A percentile compares a stretch with the other conserved stretches of the same genome.
These are phyloP conservation scores for Bufo gargarizans DNA, from an alignment of 2,113 vertebrate species.

Conservation along the genomic window DNA sequence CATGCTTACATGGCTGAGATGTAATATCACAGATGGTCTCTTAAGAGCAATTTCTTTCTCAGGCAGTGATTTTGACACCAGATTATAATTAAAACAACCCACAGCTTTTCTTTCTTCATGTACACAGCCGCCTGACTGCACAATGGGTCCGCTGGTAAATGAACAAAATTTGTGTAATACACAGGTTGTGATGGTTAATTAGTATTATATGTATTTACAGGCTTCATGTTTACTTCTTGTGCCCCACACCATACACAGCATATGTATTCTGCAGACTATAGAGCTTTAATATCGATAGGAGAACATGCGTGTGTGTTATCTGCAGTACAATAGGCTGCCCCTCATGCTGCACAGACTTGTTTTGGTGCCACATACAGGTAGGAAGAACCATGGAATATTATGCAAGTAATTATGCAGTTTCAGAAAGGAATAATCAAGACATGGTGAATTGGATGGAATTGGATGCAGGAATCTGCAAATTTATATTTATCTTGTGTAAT, in stretches of 20 bases:
- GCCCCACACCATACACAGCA: background rate
- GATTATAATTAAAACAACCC: conserved; percentile 56
- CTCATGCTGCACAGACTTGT: too few species aligned
- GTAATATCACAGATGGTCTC: conserved; percentile 52
- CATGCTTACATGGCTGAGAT: conserved; percentile 33
- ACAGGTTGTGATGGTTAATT: background rate
- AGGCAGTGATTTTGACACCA: conserved; percentile 36
- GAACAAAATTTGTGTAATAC: conserved; percentile 23
- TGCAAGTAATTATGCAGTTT: too few species aligned
- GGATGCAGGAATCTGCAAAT: too few species aligned
- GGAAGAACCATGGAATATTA: too few species aligned
- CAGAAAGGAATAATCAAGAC: too few species aligned
- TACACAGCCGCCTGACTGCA: background rate
- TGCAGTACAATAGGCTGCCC: too few species aligned
- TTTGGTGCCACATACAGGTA: background rate
- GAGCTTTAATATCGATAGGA: background rate
- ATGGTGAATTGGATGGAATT: too few species aligned
- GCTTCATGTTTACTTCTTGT: background rate
- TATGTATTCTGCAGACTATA: background rate
- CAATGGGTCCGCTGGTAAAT: conserved; percentile 24
- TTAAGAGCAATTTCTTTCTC: conserved; percentile 42
- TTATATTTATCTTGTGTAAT: too few species aligned
- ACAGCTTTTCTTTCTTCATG: conserved; percentile 17
- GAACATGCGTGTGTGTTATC: too few species aligned
- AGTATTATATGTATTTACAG: background rate